Base-by-base conservation (phyloP, 2,797 vertebrate species). In the Eospalax fontanierii region DNA sequence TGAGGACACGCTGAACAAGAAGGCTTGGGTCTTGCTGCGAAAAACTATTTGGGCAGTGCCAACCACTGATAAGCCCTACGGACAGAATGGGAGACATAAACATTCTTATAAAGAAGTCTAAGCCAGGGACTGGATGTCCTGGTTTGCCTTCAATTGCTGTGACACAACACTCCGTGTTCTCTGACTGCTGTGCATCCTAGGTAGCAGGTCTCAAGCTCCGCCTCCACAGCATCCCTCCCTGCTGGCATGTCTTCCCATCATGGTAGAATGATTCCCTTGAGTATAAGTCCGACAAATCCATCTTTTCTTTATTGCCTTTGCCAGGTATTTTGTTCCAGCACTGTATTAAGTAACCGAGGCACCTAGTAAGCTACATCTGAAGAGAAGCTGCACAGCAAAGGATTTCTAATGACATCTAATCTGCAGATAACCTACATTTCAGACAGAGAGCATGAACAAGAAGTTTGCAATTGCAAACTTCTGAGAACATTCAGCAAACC, bases 301-400 rank as follows among this genome's bases (percentile, higher is more conserved):
- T 59, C 50, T 24, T 33, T 73, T 6, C 26, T 4, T 12, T 19
- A 21, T 71, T 54, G 21, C 38, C 38, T 40, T 35, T 28, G 30
- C 6, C 50, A 59, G 35, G 68, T 40, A 30, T 74, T 74, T 74
- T 61, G 38, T 43, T 10, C 54, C 54, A 74, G 35, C 18, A 22
- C 24, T 6, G 28, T 61, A 11, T 74, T 18, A 57, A 19, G 1
- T 74, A 73, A 59, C 16, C 59, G 59, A 18, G 4, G 18, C 18
- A 33, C 95, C 11, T 5, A 95, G 24, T 4, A n/a, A 75, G 76
- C 83, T 97, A 75, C 57, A 95, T 97, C 59, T 96, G 83, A 93
- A 93, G 76, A 1, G 26, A 97, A 79, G n/a, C 74, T 91, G 38
- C 50, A 18, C 80, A 43, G 95, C 71, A 96, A 97, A 96, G 71